Conservation (phyloP, 2,113 vertebrate genomes). For the Rhinolophus ferrumequinum region DNA sequence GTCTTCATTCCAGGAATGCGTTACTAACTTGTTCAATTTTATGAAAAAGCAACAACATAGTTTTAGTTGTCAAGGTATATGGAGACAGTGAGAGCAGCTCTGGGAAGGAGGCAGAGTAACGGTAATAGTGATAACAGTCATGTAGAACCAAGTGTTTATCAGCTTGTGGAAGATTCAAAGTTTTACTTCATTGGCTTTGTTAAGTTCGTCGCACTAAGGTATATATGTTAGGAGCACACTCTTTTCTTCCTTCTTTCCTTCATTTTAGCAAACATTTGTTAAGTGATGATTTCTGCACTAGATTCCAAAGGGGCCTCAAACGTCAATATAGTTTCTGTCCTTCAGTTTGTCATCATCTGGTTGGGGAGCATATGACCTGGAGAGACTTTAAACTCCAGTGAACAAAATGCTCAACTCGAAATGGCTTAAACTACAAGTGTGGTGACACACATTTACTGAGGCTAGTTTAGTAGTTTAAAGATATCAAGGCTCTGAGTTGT, state of each 20-base stretch:
- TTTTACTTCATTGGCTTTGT: background rate
- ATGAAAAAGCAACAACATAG: background rate
- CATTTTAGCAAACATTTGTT: background rate
- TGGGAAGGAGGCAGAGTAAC: background rate
- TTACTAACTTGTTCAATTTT: background rate
- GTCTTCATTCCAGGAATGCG: background rate
- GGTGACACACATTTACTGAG: background rate
- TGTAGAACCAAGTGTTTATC: fast-evolving
- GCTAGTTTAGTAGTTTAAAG: background rate
- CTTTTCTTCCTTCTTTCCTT: background rate
- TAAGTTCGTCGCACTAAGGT: background rate
- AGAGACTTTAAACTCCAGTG: background rate
- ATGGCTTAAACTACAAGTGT: background rate
- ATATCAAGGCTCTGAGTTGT: background rate
- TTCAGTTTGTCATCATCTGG: background rate
- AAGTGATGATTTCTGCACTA: background rate
- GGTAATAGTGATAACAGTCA: background rate
- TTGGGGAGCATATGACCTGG: background rate
- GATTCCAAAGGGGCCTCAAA: background rate
- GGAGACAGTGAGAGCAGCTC: background rate
- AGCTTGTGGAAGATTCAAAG: background rate
- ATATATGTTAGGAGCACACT: background rate
- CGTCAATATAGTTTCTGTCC: background rate
- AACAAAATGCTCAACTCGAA: background rate
- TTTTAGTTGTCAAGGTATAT: background rate